Evolutionary conservation across 2,888 invertebrate genomes (phyloP).

Genomic region (Bruchidius siliquastri): DNA sequence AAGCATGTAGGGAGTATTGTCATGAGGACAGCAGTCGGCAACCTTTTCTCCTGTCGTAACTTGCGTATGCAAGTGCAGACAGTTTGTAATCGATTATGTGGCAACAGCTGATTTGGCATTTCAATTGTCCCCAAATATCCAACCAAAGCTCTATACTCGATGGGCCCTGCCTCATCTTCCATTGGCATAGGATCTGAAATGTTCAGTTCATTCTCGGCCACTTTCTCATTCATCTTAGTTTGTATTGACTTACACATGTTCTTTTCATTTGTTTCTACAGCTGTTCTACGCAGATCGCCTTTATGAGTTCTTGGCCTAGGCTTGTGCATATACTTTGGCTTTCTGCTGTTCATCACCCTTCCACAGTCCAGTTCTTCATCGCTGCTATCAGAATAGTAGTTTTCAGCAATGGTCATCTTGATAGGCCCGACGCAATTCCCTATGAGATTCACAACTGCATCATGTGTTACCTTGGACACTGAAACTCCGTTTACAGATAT

Average conservation of each 20-base stretch:
- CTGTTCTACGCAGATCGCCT: conserved; percentile 19
- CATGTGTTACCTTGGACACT: conserved; percentile 88
- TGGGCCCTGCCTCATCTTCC: conserved; percentile 50
- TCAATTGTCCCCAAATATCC: conserved; percentile 95
- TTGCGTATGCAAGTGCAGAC: conserved; percentile 85
- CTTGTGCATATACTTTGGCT: conserved; percentile 59
- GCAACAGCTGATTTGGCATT: conserved; percentile 79
- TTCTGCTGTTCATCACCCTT: conserved; percentile 51
- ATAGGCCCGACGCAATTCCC: conserved; percentile 81
- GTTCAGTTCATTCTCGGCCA: conserved; percentile 16
- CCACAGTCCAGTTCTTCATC: conserved; percentile 66
- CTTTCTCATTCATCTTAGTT: neutral
- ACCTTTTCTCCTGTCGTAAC: conserved; percentile 82
- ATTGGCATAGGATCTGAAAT: conserved; percentile 28
- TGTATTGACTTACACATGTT: conserved; percentile 22
- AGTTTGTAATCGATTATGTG: conserved; percentile 69
- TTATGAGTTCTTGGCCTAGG: conserved; percentile 34
- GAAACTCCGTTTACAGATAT: conserved; percentile 88
- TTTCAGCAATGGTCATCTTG: conserved; percentile 80
- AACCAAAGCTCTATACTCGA: conserved; percentile 80
- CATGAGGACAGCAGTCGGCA: conserved; percentile 79
- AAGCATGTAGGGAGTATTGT: conserved; percentile 77
- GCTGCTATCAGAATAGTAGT: conserved; percentile 80
- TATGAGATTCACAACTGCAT: conserved; percentile 87
- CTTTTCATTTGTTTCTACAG: conserved; percentile 22